phyloP scores from a whole-genome alignment of 1,140 invertebrate genomes.

The Lucilia cuprina region DNA sequence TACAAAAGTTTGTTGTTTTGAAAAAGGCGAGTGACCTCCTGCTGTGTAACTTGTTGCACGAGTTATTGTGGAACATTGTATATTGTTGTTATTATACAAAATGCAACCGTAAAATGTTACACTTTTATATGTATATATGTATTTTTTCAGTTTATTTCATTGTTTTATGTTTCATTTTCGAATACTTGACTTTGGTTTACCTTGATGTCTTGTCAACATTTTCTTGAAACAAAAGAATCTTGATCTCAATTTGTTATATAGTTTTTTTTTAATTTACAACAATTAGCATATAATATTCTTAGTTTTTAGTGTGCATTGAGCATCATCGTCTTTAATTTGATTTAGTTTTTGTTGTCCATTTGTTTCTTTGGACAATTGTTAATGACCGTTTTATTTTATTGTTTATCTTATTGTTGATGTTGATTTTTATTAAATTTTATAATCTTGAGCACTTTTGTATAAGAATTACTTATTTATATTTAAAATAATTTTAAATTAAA shows the following conservation, averaged over 20 bases:
- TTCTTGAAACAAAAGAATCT: neutral
- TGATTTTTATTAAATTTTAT: too few relatives aligned
- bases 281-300: neutral
- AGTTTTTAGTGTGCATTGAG: too few relatives aligned
- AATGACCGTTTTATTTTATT: neutral
- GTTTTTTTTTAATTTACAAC: neutral
- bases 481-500: too few relatives aligned
- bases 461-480: too few relatives aligned
- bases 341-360: neutral
- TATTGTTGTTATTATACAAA: neutral
- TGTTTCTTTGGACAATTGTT: neutral
- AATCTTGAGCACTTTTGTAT: too few relatives aligned
- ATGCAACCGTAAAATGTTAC: constrained; percentile 17
- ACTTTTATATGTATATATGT: neutral
- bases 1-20: neutral
- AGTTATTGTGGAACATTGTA: neutral
- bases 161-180: neutral
- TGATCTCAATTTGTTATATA: neutral
- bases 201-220: neutral
- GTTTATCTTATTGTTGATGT: too few relatives aligned
- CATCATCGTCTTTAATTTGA: neutral
- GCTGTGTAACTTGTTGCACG: constrained; percentile 28
- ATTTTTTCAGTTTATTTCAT: neutral
- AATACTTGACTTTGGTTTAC: constrained; percentile 17
- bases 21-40: constrained; percentile 28